Evolutionary conservation across 2,888 invertebrate genomes (phyloP).

Genomic region (Spodoptera exigua): DNA sequence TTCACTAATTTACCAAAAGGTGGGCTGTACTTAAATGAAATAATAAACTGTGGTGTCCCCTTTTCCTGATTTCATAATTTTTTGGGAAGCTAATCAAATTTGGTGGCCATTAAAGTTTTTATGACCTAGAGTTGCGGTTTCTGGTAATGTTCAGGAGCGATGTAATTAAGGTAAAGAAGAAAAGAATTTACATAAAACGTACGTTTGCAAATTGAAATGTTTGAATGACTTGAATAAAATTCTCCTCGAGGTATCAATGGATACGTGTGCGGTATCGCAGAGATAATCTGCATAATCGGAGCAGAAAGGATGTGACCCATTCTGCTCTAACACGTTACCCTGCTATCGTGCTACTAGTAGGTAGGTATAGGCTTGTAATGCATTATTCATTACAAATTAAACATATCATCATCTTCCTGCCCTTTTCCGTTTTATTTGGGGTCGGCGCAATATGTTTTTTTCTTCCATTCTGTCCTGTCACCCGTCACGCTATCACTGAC

Average conservation of each 20-base stretch:
- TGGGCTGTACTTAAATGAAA: slow-evolving; percentile 66
- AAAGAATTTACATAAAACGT: neutral
- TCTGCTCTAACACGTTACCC: slow-evolving; percentile 20
- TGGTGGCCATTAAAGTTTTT: slow-evolving; percentile 28
- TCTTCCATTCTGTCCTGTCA: too few relatives aligned
- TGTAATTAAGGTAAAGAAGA: slow-evolving; percentile 15
- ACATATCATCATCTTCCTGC: too few relatives aligned
- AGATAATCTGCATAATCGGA: slow-evolving; percentile 17
- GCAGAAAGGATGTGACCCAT: slow-evolving; percentile 23
- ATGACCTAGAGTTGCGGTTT: slow-evolving; percentile 2
- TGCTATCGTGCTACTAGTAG: slow-evolving; percentile 5
- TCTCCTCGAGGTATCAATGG: neutral
- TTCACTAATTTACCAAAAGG: slow-evolving; percentile 69
- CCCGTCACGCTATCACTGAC: too few relatives aligned
- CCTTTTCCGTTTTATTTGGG: too few relatives aligned
- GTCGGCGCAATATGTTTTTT: too few relatives aligned
- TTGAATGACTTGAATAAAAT: neutral
- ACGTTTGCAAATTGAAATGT: neutral
- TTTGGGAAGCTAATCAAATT: slow-evolving; percentile 37
- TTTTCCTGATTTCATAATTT: slow-evolving; percentile 52
- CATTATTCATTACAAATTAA: slow-evolving; percentile 1
- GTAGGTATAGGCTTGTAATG: slow-evolving; percentile 7
- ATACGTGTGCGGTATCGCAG: neutral
- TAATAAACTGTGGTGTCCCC: slow-evolving; percentile 59
- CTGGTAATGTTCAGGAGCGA: slow-evolving; percentile 5